phyloP scores from a whole-genome alignment of 2,888 invertebrate genomes.

The Zhengitettix transpicula region DNA sequence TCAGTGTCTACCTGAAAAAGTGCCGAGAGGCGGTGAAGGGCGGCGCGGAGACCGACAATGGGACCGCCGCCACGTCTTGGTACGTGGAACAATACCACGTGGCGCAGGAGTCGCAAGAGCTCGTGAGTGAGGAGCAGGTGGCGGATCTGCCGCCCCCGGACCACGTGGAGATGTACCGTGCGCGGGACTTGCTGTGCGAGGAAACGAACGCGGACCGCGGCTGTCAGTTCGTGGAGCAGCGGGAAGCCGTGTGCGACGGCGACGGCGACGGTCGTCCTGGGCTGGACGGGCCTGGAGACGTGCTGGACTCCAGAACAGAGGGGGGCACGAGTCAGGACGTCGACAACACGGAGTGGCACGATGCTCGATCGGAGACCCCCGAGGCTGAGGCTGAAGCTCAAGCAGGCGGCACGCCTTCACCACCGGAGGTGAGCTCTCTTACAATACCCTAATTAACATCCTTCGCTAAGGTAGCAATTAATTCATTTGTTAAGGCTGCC shows the following conservation, averaged over 20 bases:
- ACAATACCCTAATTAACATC: too few species aligned
- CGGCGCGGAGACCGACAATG: neutral
- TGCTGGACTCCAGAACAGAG: neutral
- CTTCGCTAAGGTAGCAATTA: too few species aligned
- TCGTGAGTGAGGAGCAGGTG: constrained; percentile 21
- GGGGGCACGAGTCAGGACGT: neutral
- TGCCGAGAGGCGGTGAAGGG: neutral
- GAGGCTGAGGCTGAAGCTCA: neutral
- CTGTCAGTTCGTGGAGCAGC: neutral
- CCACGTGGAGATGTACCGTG: neutral
- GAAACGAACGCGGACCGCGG: neutral
- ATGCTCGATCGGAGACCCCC: neutral
- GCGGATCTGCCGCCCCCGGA: constrained; percentile 16
- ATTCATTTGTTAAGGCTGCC: too few species aligned
- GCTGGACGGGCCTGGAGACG: neutral
- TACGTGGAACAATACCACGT: neutral
- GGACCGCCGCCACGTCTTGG: neutral
- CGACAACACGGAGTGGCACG: neutral
- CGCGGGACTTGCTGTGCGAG: neutral
- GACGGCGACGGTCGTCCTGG: neutral
- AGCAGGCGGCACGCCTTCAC: neutral
- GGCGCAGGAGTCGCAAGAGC: constrained; percentile 5
- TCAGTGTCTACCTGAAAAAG: neutral
- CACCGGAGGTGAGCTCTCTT: neutral
- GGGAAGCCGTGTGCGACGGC: neutral